Base-by-base conservation (phyloP, 2,113 vertebrate species). In the Epinephelus cyanopodus region DNA sequence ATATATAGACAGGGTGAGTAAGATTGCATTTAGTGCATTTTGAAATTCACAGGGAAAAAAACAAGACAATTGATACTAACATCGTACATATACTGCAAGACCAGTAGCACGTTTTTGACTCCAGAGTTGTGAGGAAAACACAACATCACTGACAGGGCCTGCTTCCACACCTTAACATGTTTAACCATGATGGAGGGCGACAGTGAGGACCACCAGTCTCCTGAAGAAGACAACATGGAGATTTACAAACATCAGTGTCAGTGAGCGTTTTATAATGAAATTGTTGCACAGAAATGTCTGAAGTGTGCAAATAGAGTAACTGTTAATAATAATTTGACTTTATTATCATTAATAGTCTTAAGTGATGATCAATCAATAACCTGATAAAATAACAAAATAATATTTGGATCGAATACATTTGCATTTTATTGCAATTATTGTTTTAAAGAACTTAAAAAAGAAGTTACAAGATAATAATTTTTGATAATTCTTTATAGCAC, bases 91-190 rank as follows among this genome's bases (percentile, higher is more conserved):
- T 50, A 77, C 23, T 87, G 81, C 29, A 94, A 91, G 39, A 93
- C 84, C 2, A 45, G 74, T 9, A 93, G 76, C 73, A 94, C 66
- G 68, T 87, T 81, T 77, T 54, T 90, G 67, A 81, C 69, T 23
- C 17, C 61, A 2, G 45, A 19, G 60, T 47, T 68, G 58, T 11
- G 67, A 27, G 39, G 45, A 3, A 0, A 42, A 15, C 69, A 81
- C 25, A 93, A 54, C 33, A 82, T 62, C 37, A 19, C 57, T 10
- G 77, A 62, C 3, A 93, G 65, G 4, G 87, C 76, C 23, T 66
- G 14, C 60, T 85, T 94, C 93, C 93, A 94, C 78, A 90, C 62
- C 19, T 23, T 21, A 1, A 94, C 62, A 61, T 93, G 78, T 52
- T 72, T 69, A 12, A 18, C 25, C 79, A 82, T 86, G 54, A 60